phyloP scores from a whole-genome alignment of 2,113 vertebrate species.

The Sander vitreus region DNA sequence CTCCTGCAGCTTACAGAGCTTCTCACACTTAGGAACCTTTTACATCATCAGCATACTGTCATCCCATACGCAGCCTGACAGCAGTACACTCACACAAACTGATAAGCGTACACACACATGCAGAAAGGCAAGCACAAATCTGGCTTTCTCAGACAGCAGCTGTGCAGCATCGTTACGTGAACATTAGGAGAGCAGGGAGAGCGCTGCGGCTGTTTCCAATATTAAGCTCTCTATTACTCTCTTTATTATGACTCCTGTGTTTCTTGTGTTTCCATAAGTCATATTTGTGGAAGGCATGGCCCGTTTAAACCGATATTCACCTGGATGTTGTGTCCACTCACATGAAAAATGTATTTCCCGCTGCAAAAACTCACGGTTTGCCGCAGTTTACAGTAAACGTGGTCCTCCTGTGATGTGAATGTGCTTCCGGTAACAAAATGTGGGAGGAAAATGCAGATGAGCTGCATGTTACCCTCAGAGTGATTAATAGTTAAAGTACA shows the following conservation, averaged over 20 bases:
- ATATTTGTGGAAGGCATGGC: not conserved
- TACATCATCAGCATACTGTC: conserved; percentile 25
- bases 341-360: not conserved
- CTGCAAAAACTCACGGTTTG: not conserved
- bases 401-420: conserved; percentile 20
- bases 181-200: conserved; percentile 31
- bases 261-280: not conserved
- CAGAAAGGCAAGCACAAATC: not conserved
- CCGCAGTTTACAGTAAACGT: conserved; percentile 44
- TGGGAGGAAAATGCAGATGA: conserved; percentile 26
- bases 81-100: not conserved
- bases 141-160: conserved; percentile 26
- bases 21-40: conserved; percentile 30
- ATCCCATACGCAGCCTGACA: conserved; percentile 8
- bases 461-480: conserved; percentile 27
- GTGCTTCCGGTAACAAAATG: conserved; percentile 11
- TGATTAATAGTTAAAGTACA: conserved; percentile 35
- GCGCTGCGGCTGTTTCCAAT: conserved; percentile 9
- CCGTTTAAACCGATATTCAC: not conserved
- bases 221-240: conserved; percentile 27
- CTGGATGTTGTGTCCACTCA: conserved; percentile 14
- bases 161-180: conserved; percentile 54
- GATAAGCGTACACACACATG: conserved; percentile 13
- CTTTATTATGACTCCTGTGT: not conserved
- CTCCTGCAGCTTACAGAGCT: conserved; percentile 19